Conservation (phyloP, 2,113 vertebrate genomes). For the Bungarus multicinctus region DNA sequence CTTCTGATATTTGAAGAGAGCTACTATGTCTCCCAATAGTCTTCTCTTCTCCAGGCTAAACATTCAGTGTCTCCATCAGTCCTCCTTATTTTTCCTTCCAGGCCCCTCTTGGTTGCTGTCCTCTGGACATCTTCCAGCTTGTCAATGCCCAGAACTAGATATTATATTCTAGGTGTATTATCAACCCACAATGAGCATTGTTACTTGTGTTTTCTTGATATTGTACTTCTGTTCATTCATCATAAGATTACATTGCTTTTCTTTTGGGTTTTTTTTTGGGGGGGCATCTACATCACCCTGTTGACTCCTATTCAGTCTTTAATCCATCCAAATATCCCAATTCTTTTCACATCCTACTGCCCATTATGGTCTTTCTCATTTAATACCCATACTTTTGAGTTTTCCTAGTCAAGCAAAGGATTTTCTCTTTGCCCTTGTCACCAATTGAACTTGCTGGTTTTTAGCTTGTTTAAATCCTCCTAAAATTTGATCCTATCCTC, state of each 20-base stretch:
- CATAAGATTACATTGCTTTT: neutral
- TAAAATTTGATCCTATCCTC: neutral
- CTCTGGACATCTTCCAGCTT: neutral
- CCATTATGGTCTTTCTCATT: neutral
- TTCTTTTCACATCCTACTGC: neutral
- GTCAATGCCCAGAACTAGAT: neutral
- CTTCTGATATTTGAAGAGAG: neutral
- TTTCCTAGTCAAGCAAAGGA: neutral
- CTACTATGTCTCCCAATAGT: neutral
- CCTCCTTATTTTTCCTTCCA: neutral
- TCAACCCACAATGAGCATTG: neutral
- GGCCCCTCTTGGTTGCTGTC: neutral
- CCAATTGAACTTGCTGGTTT: neutral
- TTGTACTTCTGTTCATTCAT: neutral
- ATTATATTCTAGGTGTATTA: neutral
- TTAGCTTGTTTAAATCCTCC: neutral
- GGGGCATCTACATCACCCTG: neutral
- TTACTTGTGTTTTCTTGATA: neutral
- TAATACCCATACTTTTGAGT: neutral
- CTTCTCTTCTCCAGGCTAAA: neutral
- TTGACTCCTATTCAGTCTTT: neutral
- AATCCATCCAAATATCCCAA: neutral
- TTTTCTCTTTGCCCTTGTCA: neutral
- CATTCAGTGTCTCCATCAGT: neutral
- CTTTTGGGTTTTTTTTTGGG: neutral